These are phyloP conservation scores for Periophthalmus magnuspinnatus DNA, from an alignment of 2,797 vertebrate genomes.

Conservation along the genomic window DNA sequence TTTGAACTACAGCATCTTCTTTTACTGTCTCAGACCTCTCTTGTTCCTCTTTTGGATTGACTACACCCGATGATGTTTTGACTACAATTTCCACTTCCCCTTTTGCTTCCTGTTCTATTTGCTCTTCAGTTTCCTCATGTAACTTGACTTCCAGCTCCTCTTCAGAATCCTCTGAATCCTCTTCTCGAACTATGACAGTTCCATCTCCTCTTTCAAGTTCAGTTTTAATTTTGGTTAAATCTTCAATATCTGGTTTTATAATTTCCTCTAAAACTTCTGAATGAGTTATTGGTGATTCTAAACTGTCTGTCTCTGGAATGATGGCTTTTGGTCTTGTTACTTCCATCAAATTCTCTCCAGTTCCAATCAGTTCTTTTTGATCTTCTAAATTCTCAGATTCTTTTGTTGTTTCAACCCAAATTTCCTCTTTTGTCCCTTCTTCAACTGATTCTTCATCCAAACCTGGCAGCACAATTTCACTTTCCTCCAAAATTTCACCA, in stretches of 20 bases:
- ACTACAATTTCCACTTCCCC: not conserved
- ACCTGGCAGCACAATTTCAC: not conserved
- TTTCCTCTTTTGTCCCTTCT: conserved; percentile 2
- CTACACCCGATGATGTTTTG: no score
- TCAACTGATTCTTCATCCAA: not conserved
- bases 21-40: not conserved
- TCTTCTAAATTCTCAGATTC: not conserved
- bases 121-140: not conserved
- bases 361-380: not conserved
- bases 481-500: not conserved
- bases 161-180: not conserved
- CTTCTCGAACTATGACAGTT: not conserved
- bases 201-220: not conserved
- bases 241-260: not conserved
- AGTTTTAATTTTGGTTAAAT: conserved; percentile 11
- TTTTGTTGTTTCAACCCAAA: not conserved
- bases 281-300: not conserved
- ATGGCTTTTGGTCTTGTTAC: not conserved
- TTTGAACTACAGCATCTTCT: not conserved
- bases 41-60: not conserved
- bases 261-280: not conserved
- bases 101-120: not conserved
- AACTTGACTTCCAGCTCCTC: not conserved
- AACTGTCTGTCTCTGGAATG: no score
- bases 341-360: not conserved